phyloP scores from a whole-genome alignment of 2,113 vertebrate genomes.

The Plecturocebus donacophilus region DNA sequence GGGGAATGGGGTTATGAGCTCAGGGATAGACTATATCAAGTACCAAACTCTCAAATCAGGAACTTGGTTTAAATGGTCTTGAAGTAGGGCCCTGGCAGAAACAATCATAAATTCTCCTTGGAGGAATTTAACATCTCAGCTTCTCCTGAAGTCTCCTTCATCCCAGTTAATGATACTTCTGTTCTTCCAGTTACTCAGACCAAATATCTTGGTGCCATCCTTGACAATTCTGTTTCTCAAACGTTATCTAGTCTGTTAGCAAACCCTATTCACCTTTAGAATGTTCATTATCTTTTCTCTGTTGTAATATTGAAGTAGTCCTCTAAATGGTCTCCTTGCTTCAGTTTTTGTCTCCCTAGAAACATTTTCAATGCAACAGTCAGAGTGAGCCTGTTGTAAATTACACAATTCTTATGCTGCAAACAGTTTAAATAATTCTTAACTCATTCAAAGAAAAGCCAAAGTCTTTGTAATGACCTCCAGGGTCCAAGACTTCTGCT shows the following conservation, averaged over 20 bases:
- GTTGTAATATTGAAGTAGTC: background rate
- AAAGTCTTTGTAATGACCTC: background rate
- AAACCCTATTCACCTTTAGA: background rate
- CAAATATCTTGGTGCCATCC: background rate
- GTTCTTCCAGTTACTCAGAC: background rate
- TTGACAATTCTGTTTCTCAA: background rate
- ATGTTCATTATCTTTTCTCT: slow-evolving; percentile 68
- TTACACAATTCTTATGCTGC: background rate
- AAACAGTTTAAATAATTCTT: background rate
- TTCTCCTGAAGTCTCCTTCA: background rate
- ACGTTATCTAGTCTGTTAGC: background rate
- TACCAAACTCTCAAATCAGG: background rate
- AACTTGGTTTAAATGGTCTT: background rate
- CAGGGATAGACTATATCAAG: background rate
- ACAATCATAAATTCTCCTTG: background rate
- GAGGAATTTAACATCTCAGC: background rate
- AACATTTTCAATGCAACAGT: background rate
- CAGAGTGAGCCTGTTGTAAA: background rate
- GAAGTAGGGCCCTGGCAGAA: background rate
- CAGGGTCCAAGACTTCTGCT: background rate
- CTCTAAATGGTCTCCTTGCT: background rate
- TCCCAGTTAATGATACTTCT: background rate
- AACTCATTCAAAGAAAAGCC: background rate
- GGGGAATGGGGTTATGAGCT: accelerated
- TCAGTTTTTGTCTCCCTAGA: background rate